Conservation (phyloP, 2,797 vertebrate genomes). For the Lepus oiostolus region DNA sequence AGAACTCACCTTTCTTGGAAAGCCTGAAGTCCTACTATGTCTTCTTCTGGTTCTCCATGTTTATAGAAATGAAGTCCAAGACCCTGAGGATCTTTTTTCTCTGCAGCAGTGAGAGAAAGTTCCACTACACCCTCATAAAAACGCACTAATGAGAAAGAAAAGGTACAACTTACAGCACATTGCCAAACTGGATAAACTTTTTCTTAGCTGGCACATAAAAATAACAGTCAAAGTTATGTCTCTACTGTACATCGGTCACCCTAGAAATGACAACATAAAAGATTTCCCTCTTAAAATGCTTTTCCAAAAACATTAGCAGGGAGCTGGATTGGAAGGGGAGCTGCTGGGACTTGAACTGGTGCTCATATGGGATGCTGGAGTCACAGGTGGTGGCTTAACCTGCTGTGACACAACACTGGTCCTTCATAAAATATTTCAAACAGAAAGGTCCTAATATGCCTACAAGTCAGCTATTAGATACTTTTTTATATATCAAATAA, state of each 20-base stretch:
- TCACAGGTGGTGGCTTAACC: too few species aligned
- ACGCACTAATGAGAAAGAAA: conserved; percentile 90
- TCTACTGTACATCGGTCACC: not conserved
- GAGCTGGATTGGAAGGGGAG: too few species aligned
- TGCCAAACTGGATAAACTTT: not conserved
- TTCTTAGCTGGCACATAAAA: conserved; percentile 20
- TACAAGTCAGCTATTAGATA: conserved; percentile 45
- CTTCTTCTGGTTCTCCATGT: conserved; percentile 97
- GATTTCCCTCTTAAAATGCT: not conserved
- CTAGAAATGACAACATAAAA: not conserved
- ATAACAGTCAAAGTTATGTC: not conserved
- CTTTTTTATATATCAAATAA: conserved; percentile 1
- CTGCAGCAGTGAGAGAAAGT: conserved; percentile 96
- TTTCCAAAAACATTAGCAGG: too few species aligned
- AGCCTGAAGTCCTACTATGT: conserved; percentile 94
- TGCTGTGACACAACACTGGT: too few species aligned
- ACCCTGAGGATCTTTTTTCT: conserved; percentile 98
- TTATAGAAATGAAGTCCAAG: conserved; percentile 98
- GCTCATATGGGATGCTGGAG: too few species aligned
- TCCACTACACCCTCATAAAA: conserved; percentile 99
- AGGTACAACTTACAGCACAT: not conserved
- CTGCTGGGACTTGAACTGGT: too few species aligned
- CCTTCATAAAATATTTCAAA: too few species aligned
- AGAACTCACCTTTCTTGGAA: conserved; percentile 95
- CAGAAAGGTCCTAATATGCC: not conserved